Evolutionary conservation across 1,140 invertebrate species (phyloP), one percentile per base, ranked within the genome.

Genomic region (Andricus grossulariae): DNA sequence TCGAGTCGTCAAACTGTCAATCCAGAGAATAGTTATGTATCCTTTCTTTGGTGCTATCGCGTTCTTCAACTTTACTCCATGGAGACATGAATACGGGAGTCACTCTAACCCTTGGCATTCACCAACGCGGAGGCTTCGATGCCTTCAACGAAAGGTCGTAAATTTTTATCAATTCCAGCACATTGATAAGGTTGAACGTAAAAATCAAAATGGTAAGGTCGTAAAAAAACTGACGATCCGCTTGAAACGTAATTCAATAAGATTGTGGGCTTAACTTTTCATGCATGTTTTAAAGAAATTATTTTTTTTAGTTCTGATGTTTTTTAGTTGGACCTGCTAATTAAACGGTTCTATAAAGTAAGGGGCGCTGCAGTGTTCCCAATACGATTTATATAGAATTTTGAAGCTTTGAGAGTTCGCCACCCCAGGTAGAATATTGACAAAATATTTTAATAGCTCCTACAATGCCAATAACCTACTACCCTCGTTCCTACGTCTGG

Each of bases 1-100:
- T 84, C 75, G 6, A 76, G 76, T 84, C 80, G 76, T 84, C 80
- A 82, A 84, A 71, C 57, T 77, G 83, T 83, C 83, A 82, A 50
- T 73, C 72, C 18, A 18, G 5, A 32, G 72, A 12, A 6, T 82
- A 80, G 83, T 80, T 76, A 32, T 71, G 49, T 80, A 71, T 57
- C 71, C 74, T 82, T 79, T 73, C 66, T 71, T 77, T 73, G 32
- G 66, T 80, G 25, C 51, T 84, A 80, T 83, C 82, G 70, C 57
- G 5, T 16, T 54, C 51, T 52, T 50, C 75, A 19, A 78, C 10
- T 45, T 21, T 70, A 50, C n/a, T 49, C 72, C 70, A 25, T 10
- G 13, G 15, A 45, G 60, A 66, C 25, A 39, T 15, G 57, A 66
- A 57, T 57, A 57, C 19, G 25, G 55, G 25, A 66, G 60, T 25